These are phyloP conservation scores for Nesoenas mayeri DNA, from an alignment of 2,113 vertebrate species.

Conservation along the genomic window DNA sequence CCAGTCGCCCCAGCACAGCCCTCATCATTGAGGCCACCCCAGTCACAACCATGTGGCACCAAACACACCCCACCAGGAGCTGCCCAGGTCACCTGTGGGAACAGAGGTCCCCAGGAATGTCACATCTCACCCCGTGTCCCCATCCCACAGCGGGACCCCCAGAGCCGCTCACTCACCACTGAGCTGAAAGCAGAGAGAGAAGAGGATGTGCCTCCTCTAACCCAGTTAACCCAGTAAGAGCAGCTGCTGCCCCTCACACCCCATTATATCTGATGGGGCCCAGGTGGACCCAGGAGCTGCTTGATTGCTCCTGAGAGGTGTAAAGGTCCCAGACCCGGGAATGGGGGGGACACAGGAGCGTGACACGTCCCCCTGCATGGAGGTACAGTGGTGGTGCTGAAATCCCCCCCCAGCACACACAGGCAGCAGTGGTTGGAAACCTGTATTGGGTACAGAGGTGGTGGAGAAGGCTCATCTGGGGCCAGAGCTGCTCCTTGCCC, in stretches of 20 bases:
- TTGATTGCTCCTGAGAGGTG: neutral
- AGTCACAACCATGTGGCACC: accelerated
- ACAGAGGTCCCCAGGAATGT: neutral
- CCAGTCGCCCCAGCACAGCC: accelerated
- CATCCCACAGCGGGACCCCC: neutral
- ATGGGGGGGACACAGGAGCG: accelerated
- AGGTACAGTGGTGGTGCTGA: neutral
- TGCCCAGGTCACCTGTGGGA: neutral
- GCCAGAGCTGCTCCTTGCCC: neutral
- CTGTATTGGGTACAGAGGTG: neutral
- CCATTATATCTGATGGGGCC: accelerated
- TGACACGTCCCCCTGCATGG: accelerated
- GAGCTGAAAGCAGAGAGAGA: neutral
- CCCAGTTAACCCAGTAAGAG: neutral
- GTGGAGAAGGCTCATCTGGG: neutral
- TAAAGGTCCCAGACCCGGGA: neutral
- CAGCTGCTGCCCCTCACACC: neutral
- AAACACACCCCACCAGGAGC: neutral
- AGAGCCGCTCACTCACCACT: neutral
- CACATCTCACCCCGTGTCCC: neutral
- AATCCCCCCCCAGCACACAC: neutral
- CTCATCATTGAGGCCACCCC: accelerated
- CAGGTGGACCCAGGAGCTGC: neutral
- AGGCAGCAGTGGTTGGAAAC: neutral
- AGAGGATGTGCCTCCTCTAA: accelerated